These are phyloP conservation scores for Acridotheres tristis DNA, from an alignment of 2,797 vertebrate genomes.

Conservation along the genomic window DNA sequence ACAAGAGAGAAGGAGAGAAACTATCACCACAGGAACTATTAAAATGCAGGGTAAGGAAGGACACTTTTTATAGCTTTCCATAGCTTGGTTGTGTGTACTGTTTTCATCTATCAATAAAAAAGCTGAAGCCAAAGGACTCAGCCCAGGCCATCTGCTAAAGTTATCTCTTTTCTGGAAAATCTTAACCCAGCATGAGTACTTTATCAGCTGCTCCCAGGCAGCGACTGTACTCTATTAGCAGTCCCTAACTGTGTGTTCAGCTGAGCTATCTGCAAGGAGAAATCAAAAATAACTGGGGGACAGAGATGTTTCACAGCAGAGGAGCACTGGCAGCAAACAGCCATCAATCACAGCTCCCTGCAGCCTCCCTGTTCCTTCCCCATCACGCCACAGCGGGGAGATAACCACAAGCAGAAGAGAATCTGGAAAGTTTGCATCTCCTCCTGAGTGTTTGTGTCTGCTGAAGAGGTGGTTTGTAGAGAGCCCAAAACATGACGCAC, in stretches of 20 bases:
- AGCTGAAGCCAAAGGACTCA: conserved; percentile 8
- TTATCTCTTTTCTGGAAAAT: conserved; percentile 62
- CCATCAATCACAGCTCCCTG: neutral
- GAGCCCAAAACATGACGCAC: neutral
- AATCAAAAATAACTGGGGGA: neutral
- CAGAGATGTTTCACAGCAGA: neutral
- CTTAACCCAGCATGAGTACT: conserved; percentile 32
- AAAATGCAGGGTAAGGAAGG: neutral
- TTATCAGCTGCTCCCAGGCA: conserved; percentile 44
- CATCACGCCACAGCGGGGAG: neutral
- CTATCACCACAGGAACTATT: neutral
- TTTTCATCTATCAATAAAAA: conserved; percentile 37
- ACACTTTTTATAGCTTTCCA: conserved; percentile 25
- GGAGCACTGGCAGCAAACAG: neutral
- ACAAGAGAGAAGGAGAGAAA: neutral
- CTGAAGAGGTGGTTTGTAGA: neutral
- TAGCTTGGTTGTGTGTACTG: neutral
- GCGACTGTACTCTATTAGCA: neutral
- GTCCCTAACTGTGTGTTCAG: neutral
- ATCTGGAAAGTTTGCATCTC: conserved; percentile 17
- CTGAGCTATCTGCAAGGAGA: neutral
- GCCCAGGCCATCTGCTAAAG: conserved; percentile 57
- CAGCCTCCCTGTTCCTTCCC: conserved; percentile 5
- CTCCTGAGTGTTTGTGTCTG: neutral
- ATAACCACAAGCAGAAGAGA: conserved; percentile 12